phyloP scores from a whole-genome alignment of 30 jellyfish, hydroid and myxozoan genomes.

The Aurelia aurita region DNA sequence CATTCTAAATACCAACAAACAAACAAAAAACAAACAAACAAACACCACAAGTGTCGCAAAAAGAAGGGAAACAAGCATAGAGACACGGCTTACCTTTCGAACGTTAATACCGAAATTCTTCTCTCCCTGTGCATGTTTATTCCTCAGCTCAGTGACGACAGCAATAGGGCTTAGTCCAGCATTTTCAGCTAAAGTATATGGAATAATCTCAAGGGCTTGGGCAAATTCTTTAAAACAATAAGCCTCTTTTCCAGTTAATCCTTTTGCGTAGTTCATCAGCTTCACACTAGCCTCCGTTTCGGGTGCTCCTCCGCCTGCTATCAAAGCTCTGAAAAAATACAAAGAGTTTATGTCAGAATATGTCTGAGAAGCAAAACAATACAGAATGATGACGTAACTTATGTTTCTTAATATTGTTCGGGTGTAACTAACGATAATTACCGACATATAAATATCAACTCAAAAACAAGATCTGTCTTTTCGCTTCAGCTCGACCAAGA shows the following conservation, averaged over 20 bases:
- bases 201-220: slow-evolving; percentile 96
- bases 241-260: slow-evolving; percentile 95
- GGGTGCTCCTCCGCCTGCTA: slow-evolving; percentile 99
- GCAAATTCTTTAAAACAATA: slow-evolving; percentile 97
- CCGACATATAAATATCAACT: no score
- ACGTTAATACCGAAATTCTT: slow-evolving; percentile 93
- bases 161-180: slow-evolving; percentile 99
- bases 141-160: slow-evolving; percentile 96
- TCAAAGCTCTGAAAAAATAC: slow-evolving; percentile 71
- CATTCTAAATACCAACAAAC: no score
- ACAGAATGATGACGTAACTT: no score
- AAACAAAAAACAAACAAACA: no score
- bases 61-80: no score
- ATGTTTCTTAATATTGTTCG: no score
- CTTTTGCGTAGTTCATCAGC: slow-evolving; percentile 82
- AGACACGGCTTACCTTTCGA: slow-evolving; percentile 75
- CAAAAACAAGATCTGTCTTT: no score
- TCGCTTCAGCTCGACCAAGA: no score
- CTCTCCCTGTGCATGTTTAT: slow-evolving; percentile 95
- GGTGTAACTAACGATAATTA: no score
- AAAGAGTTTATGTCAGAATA: no score
- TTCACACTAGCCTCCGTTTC: slow-evolving; percentile 90
- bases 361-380: no score
- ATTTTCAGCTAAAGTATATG: slow-evolving; percentile 96
- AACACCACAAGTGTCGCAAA: no score